Conservation (phyloP, 2,888 invertebrate genomes). For the Drosophila tripunctata region DNA sequence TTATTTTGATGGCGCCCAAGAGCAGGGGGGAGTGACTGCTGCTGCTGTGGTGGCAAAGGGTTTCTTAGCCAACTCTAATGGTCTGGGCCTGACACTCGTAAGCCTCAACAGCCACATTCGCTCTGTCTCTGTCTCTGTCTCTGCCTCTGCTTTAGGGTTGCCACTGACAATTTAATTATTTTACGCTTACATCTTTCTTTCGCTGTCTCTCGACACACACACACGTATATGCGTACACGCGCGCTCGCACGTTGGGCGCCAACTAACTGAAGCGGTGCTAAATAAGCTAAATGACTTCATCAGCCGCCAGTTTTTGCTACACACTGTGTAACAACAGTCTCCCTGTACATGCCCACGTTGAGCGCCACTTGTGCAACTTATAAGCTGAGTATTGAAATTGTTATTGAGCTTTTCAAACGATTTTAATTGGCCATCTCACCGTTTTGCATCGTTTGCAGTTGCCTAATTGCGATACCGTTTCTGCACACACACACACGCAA, state of each 20-base stretch:
- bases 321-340: too few species aligned
- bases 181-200: constrained; percentile 64
- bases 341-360: background rate
- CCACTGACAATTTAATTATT: constrained; percentile 77
- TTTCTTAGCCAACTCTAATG: constrained; percentile 60
- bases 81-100: constrained; percentile 35
- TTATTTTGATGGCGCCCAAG: constrained; percentile 75
- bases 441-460: background rate
- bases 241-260: constrained; percentile 14
- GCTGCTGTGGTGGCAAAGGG: constrained; percentile 55
- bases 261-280: constrained; percentile 17
- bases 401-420: constrained; percentile 4
- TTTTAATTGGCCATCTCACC: constrained; percentile 32
- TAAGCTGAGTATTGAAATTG: background rate
- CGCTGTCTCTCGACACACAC: constrained; percentile 14
- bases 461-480: background rate
- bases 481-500: background rate
- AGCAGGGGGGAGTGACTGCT: constrained; percentile 1
- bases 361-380: background rate
- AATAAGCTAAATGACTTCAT: constrained; percentile 52
- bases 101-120: constrained; percentile 17
- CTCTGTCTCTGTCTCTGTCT: background rate
- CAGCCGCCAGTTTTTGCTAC: background rate
- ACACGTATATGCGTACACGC: background rate
- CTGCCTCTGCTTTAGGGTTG: constrained; percentile 42